A percentile compares a stretch with the other conserved stretches of the same genome.
Conservation (phyloP, 2,888 invertebrate species). For the Drosophila mulleri region DNA sequence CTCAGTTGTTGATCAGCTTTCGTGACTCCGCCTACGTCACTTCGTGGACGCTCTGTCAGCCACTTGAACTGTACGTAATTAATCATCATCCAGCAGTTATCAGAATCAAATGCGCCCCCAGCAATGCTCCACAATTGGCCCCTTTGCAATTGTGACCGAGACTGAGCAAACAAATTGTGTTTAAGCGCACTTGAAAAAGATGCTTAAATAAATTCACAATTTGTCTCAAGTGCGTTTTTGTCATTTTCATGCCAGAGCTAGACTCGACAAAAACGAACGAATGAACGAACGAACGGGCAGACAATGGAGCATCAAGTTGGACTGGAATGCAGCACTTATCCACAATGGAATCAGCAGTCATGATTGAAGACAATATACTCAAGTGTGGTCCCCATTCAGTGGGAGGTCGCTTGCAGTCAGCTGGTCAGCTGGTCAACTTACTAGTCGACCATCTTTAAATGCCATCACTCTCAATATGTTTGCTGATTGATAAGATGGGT, state of each 20-base stretch:
- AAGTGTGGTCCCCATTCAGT: conserved; percentile 65
- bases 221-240: conserved; percentile 81
- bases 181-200: conserved; percentile 66
- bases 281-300: background rate
- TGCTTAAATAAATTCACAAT: conserved; percentile 76
- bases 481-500: conserved; percentile 4
- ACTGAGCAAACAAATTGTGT: conserved; percentile 63
- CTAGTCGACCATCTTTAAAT: background rate
- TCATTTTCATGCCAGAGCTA: conserved; percentile 70
- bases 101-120: conserved; percentile 55
- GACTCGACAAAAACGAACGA: conserved; percentile 1
- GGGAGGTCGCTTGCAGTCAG: conserved; percentile 59
- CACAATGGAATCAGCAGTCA: conserved; percentile 55
- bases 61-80: conserved; percentile 64
- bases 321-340: conserved; percentile 53
- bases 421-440: conserved; percentile 60
- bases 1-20: conserved; percentile 53
- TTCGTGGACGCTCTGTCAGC: conserved; percentile 29
- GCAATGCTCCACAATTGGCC: conserved; percentile 21
- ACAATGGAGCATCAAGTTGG: conserved; percentile 50
- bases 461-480: conserved; percentile 2
- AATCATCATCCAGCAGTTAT: conserved; percentile 67
- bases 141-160: conserved; percentile 44
- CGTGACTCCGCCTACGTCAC: conserved; percentile 10
- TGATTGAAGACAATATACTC: conserved; percentile 56